A percentile compares a stretch with the other conserved stretches of the same genome.
These are phyloP conservation scores for Phalanger gymnotis DNA, from an alignment of 2,797 vertebrate species.

Conservation along the genomic window DNA sequence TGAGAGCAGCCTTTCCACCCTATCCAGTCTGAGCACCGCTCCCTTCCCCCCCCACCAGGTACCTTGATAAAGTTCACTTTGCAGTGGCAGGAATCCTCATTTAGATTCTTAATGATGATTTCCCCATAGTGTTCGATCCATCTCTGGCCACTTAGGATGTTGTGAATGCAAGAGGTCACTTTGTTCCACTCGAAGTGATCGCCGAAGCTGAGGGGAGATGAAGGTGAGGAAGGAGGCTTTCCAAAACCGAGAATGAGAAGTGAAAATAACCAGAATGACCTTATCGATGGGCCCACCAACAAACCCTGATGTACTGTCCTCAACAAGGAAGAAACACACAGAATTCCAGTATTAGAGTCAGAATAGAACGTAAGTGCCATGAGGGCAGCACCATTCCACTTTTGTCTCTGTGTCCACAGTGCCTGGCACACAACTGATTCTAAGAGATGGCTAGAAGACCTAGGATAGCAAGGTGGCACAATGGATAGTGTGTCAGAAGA, in stretches of 20 bases:
- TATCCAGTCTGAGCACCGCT: neutral
- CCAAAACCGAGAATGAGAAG: conserved; percentile 15
- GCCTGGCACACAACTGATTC: neutral
- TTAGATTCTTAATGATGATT: conserved; percentile 94
- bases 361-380: neutral
- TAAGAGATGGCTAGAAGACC: neutral
- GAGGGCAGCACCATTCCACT: neutral
- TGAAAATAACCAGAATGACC: neutral
- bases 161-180: conserved; percentile 98
- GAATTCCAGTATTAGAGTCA: neutral
- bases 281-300: neutral
- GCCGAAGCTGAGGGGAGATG: conserved; percentile 84
- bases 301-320: neutral
- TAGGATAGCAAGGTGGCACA: neutral
- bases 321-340: neutral
- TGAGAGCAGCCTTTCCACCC: neutral
- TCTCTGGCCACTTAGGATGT: conserved; percentile 97
- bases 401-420: neutral
- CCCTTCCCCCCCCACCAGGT: neutral
- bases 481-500: neutral
- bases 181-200: conserved; percentile 99
- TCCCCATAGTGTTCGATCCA: conserved; percentile 99
- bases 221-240: neutral
- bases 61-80: conserved; percentile 98
- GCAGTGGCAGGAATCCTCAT: conserved; percentile 92